These are phyloP conservation scores for Lasioglossum calceatum DNA, from an alignment of 2,888 invertebrate genomes.

Conservation along the genomic window DNA sequence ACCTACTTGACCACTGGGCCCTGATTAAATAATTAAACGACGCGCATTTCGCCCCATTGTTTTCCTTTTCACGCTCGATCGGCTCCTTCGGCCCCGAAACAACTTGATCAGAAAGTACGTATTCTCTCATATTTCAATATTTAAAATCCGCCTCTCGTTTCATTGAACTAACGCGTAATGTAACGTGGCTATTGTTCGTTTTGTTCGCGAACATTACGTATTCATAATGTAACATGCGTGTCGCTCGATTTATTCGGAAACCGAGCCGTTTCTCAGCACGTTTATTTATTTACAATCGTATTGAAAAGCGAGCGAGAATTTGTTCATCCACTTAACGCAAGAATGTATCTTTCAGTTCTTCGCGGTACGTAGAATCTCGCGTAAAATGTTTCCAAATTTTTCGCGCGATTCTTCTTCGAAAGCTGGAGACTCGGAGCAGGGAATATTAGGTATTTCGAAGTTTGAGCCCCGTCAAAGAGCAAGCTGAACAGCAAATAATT, in stretches of 20 bases:
- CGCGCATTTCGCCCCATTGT: conserved; percentile 14
- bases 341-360: not conserved
- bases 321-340: not conserved
- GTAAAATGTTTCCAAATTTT: no score
- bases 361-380: not conserved
- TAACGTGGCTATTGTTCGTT: not conserved
- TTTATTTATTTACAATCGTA: not conserved
- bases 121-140: not conserved
- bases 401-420: not conserved
- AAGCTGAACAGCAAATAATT: not conserved
- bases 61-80: not conserved
- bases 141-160: not conserved
- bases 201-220: not conserved
- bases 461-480: not conserved
- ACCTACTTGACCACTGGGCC: conserved; percentile 31
- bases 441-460: not conserved
- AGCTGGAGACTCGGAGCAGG: not conserved
- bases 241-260: not conserved
- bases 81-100: not conserved
- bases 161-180: not conserved
- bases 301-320: not conserved
- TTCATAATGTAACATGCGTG: not conserved
- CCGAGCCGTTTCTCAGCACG: not conserved
- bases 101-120: not conserved
- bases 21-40: conserved; percentile 36